Conservation (phyloP, 2,888 invertebrate species). For the Tenthredo scrophulariae region DNA sequence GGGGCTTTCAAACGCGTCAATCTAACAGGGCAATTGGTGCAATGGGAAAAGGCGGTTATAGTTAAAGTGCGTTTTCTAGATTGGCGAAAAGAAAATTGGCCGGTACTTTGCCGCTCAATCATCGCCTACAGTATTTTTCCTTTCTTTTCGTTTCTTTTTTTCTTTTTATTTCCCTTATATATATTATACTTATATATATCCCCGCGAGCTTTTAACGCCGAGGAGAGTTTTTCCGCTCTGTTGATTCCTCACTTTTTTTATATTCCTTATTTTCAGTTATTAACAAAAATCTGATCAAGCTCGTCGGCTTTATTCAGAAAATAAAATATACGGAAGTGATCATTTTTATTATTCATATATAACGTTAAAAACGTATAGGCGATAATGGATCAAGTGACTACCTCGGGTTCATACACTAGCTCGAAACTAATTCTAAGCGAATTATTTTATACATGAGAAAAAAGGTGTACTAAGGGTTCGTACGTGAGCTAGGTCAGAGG, state of each 20-base stretch:
- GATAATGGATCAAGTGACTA: too few relatives aligned
- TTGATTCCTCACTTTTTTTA: not conserved
- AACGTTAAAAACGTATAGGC: too few relatives aligned
- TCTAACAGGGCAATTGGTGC: not conserved
- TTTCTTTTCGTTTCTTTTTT: not conserved
- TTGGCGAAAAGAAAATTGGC: slow-evolving; percentile 33
- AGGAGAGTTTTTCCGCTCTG: not conserved
- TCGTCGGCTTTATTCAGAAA: too few relatives aligned
- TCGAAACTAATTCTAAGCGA: not conserved
- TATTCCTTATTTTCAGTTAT: slow-evolving; percentile 43
- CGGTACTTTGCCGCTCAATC: slow-evolving; percentile 36
- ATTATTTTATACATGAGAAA: not conserved
- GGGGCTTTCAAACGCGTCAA: not conserved
- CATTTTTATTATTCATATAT: too few relatives aligned
- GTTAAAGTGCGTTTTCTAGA: slow-evolving; percentile 32
- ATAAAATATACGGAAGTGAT: too few relatives aligned
- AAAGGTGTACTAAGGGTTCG: not conserved
- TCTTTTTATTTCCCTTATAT: slow-evolving; percentile 7
- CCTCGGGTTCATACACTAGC: not conserved
- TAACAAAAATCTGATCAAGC: not conserved
- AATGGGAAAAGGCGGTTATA: not conserved
- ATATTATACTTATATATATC: slow-evolving; percentile 19
- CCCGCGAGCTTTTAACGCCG: slow-evolving; percentile 47
- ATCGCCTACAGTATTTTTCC: slow-evolving; percentile 1
- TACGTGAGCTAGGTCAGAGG: slow-evolving; percentile 1